Conservation (phyloP, 64 coral and sea anemone species). For the Dendronephthya gigantea region DNA sequence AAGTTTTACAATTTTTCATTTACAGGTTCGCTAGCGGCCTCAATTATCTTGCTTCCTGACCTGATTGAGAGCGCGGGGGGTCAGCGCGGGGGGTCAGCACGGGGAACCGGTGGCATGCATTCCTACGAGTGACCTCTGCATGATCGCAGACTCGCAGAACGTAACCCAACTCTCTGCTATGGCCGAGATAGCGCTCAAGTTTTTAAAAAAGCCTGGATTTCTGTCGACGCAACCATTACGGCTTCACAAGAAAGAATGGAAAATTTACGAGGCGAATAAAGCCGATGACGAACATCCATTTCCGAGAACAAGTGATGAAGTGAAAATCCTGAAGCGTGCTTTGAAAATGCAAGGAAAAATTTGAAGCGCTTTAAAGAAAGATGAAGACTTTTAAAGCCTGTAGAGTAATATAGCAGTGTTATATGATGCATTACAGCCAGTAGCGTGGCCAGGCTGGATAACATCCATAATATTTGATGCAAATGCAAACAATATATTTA, state of each 20-base stretch:
- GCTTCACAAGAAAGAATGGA: slow-evolving; percentile 34
- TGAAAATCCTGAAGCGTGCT: slow-evolving; percentile 30
- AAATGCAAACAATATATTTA: no score
- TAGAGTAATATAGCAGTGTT: no score
- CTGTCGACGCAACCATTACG: slow-evolving; percentile 47
- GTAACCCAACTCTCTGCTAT: slow-evolving; percentile 68
- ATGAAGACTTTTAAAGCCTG: neutral
- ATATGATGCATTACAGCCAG: no score
- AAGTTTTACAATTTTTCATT: neutral
- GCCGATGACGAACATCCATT: slow-evolving; percentile 47
- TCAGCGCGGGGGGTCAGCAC: slow-evolving; percentile 38
- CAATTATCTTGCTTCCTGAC: slow-evolving; percentile 57
- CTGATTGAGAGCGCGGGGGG: slow-evolving; percentile 52
- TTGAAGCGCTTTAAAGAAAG: neutral
- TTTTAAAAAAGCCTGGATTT: slow-evolving; percentile 51
- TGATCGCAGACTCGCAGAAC: slow-evolving; percentile 53
- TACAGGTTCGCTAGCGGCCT: slow-evolving; percentile 35
- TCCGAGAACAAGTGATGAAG: slow-evolving; percentile 50
- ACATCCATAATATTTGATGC: no score
- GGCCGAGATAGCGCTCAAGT: slow-evolving; percentile 54
- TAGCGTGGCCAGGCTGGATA: no score
- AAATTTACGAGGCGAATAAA: slow-evolving; percentile 53
- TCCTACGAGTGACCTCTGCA: slow-evolving; percentile 54
- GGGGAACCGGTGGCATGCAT: slow-evolving; percentile 45
- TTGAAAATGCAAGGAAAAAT: slow-evolving; percentile 12